phyloP scores from a whole-genome alignment of 2,797 vertebrate genomes.

The Myripristis murdjan region DNA sequence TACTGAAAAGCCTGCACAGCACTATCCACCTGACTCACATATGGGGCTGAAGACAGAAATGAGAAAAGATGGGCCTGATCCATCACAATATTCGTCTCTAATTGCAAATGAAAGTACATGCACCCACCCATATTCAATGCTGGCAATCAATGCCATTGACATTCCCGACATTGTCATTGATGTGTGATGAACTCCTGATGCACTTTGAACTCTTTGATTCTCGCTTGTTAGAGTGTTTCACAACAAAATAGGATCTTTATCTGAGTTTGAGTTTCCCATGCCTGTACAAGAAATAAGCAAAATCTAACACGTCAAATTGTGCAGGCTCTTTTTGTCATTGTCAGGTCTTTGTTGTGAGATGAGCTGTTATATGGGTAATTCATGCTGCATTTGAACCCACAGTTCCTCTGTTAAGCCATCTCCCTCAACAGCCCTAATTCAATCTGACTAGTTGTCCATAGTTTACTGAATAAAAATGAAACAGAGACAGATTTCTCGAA shows the following conservation, averaged over 20 bases:
- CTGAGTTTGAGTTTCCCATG: neutral
- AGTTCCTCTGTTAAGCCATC: constrained; percentile 31
- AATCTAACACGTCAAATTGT: constrained; percentile 13
- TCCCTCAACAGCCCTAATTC: constrained; percentile 44
- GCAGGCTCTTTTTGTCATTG: constrained; percentile 11
- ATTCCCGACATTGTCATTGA: constrained; percentile 31
- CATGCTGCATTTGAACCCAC: constrained; percentile 39
- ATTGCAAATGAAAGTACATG: constrained; percentile 34
- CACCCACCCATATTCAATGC: constrained; percentile 12
- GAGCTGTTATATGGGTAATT: constrained; percentile 53
- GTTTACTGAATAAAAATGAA: constrained; percentile 46
- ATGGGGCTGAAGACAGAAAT: constrained; percentile 39
- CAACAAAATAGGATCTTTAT: neutral
- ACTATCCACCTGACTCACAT: constrained; percentile 64
- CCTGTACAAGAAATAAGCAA: neutral
- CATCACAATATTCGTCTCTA: constrained; percentile 50
- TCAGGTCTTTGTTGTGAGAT: constrained; percentile 12
- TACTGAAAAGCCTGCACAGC: constrained; percentile 76
- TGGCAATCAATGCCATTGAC: constrained; percentile 29
- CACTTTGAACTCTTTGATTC: constrained; percentile 14
- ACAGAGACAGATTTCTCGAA: constrained; percentile 56
- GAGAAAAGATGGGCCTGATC: constrained; percentile 54
- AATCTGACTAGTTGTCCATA: constrained; percentile 46
- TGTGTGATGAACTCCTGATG: constrained; percentile 46
- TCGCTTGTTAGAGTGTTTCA: neutral